Base-by-base conservation (phyloP, 1,140 invertebrate species). In the Himalopsyche phryganea region DNA sequence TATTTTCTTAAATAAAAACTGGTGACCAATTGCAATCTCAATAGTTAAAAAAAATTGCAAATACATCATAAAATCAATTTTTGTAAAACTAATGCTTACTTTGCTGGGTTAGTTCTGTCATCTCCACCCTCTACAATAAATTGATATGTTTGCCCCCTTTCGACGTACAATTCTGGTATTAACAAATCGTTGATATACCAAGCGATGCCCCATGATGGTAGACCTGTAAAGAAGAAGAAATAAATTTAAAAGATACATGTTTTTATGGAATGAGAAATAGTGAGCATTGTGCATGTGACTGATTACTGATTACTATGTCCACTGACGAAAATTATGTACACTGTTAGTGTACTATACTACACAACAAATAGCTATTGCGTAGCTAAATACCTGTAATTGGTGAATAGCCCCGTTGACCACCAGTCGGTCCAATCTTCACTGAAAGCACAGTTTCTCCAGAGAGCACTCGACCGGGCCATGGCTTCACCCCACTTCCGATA, bases 181-280 rank as follows among this genome's bases (percentile, higher is more conserved):
- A 97, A 78, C 60, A 85, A 76, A 66, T 94, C 92, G 72, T 98
- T 96, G 65, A 97, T 88, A 75, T 94, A 97, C 91, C 92, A 97
- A 7, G 90, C 90, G 60, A 95, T 91, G 32, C 91, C 92, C 85
- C 91, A 92, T 1, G 90, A 91, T 6, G 88, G 85, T 63, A 84
- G 78, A 50, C 86, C 86, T 87, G 59, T 9, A 57, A 44, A 38
- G 4, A 45, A 6, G 17, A 15, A 45, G 2, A 15, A 45, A 45
- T 40, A 13, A 3, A 40, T 40, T 15, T 11, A n/a, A 40, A 6
- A 7, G 33, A 7, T n/a, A 35, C n/a, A n/a, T n/a, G n/a, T n/a
- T n/a, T n/a, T n/a, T n/a, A n/a, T n/a, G n/a, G n/a, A n/a, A n/a
- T n/a, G n/a, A n/a, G n/a, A n/a, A n/a, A n/a, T n/a, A n/a, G n/a